phyloP scores from a whole-genome alignment of 2,113 vertebrate genomes.

The Salvelinus sp. region DNA sequence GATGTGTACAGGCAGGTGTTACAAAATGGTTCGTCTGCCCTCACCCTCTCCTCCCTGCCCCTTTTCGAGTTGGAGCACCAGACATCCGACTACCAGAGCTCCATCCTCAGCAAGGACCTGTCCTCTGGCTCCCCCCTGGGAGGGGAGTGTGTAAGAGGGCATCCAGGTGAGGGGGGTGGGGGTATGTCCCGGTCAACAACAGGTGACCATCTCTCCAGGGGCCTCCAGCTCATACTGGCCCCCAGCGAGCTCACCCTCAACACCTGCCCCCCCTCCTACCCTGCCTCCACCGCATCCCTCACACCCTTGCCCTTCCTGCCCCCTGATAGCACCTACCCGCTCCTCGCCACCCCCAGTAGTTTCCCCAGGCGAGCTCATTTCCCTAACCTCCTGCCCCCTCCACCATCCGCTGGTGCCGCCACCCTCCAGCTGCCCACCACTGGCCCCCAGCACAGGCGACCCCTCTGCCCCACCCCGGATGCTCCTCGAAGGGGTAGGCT shows the following conservation, averaged over 20 bases:
- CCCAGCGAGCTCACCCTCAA: conserved; percentile 79
- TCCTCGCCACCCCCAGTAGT: conserved; percentile 70
- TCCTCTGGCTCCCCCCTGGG: conserved; percentile 74
- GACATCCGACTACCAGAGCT: conserved; percentile 87
- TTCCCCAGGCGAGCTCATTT: conserved; percentile 85
- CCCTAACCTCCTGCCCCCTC: conserved; percentile 75
- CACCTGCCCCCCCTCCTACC: conserved; percentile 68
- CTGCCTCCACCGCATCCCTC: conserved; percentile 81
- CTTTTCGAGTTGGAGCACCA: conserved; percentile 86
- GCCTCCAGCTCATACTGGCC: conserved; percentile 89
- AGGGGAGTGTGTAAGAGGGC: conserved; percentile 53
- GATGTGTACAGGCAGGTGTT: conserved; percentile 96
- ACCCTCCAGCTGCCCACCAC: conserved; percentile 88
- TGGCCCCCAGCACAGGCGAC: conserved; percentile 76
- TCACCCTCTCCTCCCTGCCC: conserved; percentile 88
- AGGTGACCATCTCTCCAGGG: conserved; percentile 81
- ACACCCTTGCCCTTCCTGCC: conserved; percentile 85
- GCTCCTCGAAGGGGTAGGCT: conserved; percentile 75
- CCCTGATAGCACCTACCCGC: conserved; percentile 82
- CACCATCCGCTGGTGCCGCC: conserved; percentile 78
- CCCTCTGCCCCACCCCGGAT: conserved; percentile 74
- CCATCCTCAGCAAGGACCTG: conserved; percentile 83
- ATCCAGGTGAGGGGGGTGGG: conserved; percentile 52
- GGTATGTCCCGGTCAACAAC: conserved; percentile 79
- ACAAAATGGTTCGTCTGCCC: conserved; percentile 85